Conservation (phyloP, 2,113 vertebrate genomes). For the Callipepla squamata region DNA sequence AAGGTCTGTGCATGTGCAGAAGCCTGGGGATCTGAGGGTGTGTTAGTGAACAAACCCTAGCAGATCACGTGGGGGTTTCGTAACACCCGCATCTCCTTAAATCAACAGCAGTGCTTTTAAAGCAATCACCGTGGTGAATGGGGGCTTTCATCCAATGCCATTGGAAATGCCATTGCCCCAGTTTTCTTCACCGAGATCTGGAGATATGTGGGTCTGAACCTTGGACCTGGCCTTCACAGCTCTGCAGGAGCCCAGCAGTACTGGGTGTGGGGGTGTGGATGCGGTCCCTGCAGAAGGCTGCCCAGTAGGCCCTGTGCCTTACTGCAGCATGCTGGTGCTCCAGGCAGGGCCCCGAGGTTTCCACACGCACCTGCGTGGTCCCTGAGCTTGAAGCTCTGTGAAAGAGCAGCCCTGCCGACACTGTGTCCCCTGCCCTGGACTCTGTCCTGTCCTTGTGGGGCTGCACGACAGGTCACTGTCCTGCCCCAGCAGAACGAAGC, state of each 20-base stretch:
- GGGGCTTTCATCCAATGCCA: constrained; percentile 27
- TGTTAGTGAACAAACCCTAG: neutral
- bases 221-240: constrained; percentile 37
- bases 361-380: rapidly evolving
- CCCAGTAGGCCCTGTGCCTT: rapidly evolving
- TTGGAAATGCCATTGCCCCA: constrained; percentile 20
- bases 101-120: constrained; percentile 44
- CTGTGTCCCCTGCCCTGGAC: rapidly evolving
- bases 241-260: neutral
- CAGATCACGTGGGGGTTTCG: neutral
- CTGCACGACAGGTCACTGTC: neutral
- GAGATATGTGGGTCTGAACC: neutral
- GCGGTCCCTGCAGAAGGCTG: neutral
- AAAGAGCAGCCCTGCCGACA: neutral
- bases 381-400: rapidly evolving
- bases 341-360: neutral
- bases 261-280: neutral
- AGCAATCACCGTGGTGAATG: constrained; percentile 8
- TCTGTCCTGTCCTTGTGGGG: neutral
- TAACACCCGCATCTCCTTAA: constrained; percentile 26
- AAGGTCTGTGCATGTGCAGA: neutral
- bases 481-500: neutral
- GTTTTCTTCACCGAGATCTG: neutral
- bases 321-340: rapidly evolving
- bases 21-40: neutral